These are phyloP conservation scores for Silurus asotus DNA, from an alignment of 2,113 vertebrate species.

Conservation along the genomic window DNA sequence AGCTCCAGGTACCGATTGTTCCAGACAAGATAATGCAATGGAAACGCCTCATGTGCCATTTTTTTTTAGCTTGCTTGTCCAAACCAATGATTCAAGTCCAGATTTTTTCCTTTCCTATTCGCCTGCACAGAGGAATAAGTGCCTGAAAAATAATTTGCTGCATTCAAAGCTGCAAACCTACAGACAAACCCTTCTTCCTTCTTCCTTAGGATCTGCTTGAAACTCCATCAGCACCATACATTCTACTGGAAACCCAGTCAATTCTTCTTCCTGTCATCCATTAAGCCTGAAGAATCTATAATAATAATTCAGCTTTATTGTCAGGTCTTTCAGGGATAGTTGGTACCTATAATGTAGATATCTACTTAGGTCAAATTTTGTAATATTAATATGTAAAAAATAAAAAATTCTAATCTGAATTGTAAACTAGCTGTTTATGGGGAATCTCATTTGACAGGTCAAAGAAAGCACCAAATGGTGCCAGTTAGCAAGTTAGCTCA, in stretches of 20 bases:
- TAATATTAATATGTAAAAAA: background rate
- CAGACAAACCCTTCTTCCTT: background rate
- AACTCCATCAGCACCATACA: slow-evolving; percentile 32
- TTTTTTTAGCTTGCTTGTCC: slow-evolving; percentile 5
- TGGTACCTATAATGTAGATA: background rate
- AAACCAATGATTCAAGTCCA: background rate
- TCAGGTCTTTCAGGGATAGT: background rate
- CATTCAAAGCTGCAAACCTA: slow-evolving; percentile 16
- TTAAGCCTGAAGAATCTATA: background rate
- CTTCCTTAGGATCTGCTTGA: background rate
- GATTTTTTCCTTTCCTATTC: background rate
- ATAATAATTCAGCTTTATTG: background rate
- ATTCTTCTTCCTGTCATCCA: background rate
- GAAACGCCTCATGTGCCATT: slow-evolving; percentile 81
- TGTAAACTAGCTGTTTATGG: background rate
- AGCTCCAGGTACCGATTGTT: slow-evolving; percentile 86
- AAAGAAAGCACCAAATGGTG: slow-evolving; percentile 21
- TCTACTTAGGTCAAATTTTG: background rate
- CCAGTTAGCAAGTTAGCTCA: slow-evolving; percentile 49
- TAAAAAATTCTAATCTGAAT: background rate
- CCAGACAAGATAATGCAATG: slow-evolving; percentile 87
- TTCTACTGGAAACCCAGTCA: background rate
- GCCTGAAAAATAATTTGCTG: slow-evolving; percentile 8
- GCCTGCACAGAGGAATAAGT: background rate
- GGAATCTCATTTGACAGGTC: background rate